Evolutionary conservation across 2,113 vertebrate species (phyloP), one percentile per base, ranked within the genome.

Genomic region (Barnardius zonarius): DNA sequence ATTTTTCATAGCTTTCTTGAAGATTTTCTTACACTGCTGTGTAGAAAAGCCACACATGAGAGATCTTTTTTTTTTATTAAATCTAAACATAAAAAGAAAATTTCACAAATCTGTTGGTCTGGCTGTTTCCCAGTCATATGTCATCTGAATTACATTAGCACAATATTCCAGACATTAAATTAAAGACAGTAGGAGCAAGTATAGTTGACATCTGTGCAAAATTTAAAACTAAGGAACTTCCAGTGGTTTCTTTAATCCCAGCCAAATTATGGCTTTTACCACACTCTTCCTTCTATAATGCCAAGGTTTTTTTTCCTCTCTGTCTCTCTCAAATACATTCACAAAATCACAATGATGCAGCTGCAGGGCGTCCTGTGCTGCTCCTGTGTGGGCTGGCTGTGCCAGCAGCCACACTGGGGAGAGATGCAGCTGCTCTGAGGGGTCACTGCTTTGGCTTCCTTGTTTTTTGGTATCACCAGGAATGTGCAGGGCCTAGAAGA

Each of bases 191-290:
- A 97, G 86, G 93, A 96, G 70, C 91, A 94, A 96, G 88, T 83
- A 95, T 69, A 96, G 88, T 91, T 97, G 93, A 97, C 96, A 97
- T 97, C 96, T 96, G 95, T 95, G 93, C 93, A 95, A 91, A 96
- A 96, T 97, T 96, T 96, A 92, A 96, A 96, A 86, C 83, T 93
- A 79, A 97, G 96, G 95, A 96, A 89, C 92, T 96, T 97, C 93
- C 96, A 96, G 96, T 96, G 96, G 96, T 97, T 96, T 96, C 95
- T 97, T 96, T 96, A 96, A 96, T 96, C 96, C 91, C 49, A 85
- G 92, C 91, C 93, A 93, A 96, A 97, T 96, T 97, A 96, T 57
- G 74, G 91, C 52, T 93, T 96, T 96, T 97, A 96, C 96, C 93
- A 95, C 92, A 93, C 70, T 96, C 96, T 96, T 96, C 92, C 96